Conservation (phyloP, 2,888 invertebrate species). For the Lithophane socia region DNA sequence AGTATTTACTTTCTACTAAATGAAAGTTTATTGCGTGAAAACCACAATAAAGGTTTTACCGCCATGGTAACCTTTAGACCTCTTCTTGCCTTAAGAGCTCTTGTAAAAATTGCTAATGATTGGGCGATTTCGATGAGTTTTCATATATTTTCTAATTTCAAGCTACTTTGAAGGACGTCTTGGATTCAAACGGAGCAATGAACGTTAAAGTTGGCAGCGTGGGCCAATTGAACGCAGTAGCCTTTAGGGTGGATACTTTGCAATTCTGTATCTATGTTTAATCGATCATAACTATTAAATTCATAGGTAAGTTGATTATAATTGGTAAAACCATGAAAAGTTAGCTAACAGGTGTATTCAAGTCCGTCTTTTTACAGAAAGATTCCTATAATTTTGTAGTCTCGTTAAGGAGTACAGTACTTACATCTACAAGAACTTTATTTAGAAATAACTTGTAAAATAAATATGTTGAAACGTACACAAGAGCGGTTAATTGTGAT, state of each 20-base stretch:
- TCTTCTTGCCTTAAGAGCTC: constrained; percentile 17
- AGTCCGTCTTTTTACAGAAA: not conserved
- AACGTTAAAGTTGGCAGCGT: constrained; percentile 40
- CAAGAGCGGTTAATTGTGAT: not conserved
- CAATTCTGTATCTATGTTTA: constrained; percentile 13
- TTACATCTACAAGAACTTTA: not conserved
- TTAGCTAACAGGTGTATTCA: not conserved
- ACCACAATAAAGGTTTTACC: constrained; percentile 38
- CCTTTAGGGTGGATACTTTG: constrained; percentile 27
- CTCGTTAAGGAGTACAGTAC: no score
- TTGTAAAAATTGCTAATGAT: constrained; percentile 5
- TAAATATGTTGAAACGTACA: not conserved
- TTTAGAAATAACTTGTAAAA: not conserved
- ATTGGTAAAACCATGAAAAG: not conserved
- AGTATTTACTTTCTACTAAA: constrained; percentile 41
- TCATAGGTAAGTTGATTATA: not conserved
- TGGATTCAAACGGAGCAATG: constrained; percentile 43
- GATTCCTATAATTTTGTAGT: not conserved
- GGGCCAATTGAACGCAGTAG: constrained; percentile 33
- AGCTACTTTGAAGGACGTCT: constrained; percentile 56
- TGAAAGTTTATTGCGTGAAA: constrained; percentile 43
- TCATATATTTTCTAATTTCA: constrained; percentile 29
- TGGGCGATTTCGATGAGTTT: constrained; percentile 16
- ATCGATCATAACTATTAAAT: not conserved
- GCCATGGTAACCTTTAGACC: constrained; percentile 22